A percentile compares a stretch with the other conserved stretches of the same genome.
phyloP scores from a whole-genome alignment of 2,797 vertebrate species.

The Pangasius sanitwongsei region DNA sequence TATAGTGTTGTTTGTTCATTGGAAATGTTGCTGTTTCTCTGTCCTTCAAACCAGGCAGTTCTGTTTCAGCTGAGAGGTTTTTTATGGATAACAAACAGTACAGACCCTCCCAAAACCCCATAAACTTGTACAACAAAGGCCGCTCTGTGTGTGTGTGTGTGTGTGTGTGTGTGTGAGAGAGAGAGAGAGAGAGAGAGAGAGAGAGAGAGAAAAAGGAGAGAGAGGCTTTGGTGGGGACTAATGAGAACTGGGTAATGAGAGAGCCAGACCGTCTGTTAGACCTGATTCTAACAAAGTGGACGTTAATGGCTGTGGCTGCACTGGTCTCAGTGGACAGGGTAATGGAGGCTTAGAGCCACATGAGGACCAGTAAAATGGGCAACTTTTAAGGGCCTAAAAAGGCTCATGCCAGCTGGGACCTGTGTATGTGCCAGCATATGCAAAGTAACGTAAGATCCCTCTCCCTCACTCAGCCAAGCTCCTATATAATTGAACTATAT shows the following conservation, averaged over 20 bases:
- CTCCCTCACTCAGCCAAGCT: not conserved
- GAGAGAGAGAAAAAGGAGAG: not conserved
- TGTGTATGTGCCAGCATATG: slow-evolving; percentile 27
- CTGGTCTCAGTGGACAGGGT: slow-evolving; percentile 55
- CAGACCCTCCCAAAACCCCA: slow-evolving; percentile 33
- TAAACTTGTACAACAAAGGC: slow-evolving; percentile 51
- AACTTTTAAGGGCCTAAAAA: slow-evolving; percentile 44
- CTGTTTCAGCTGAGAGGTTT: slow-evolving; percentile 43
- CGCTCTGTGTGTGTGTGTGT: slow-evolving; percentile 42
- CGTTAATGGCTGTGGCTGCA: slow-evolving; percentile 48
- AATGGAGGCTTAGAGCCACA: slow-evolving; percentile 39
- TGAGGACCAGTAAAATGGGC: slow-evolving; percentile 48
- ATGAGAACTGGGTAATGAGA: slow-evolving; percentile 54
- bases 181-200: not conserved
- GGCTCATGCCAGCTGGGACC: slow-evolving; percentile 46
- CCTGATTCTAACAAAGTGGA: slow-evolving; percentile 49
- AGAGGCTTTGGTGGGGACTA: slow-evolving; percentile 35
- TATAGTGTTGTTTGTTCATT: not conserved
- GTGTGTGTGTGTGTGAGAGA: slow-evolving; percentile 4
- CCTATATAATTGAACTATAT: slow-evolving; percentile 9
- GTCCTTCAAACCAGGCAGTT: slow-evolving; percentile 39
- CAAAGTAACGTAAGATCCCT: slow-evolving; percentile 6
- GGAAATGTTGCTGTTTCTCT: not conserved
- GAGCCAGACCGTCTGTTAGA: slow-evolving; percentile 52
- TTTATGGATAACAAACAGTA: slow-evolving; percentile 49